These are phyloP conservation scores for Drosophila repletoides DNA, from an alignment of 1,140 invertebrate genomes.

Conservation along the genomic window DNA sequence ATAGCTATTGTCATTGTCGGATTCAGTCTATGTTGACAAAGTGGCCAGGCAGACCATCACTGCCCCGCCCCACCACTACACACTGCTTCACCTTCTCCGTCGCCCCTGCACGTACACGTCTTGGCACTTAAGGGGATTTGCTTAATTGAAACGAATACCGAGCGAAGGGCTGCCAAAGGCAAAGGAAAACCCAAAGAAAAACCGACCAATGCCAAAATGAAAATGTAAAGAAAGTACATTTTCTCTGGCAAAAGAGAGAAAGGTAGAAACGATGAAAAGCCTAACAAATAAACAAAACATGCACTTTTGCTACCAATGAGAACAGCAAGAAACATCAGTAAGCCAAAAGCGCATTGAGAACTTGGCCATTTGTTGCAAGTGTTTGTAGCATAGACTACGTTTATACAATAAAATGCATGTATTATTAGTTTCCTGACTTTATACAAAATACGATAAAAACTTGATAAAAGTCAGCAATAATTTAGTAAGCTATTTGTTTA, in stretches of 20 bases:
- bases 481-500: no score
- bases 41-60: no score
- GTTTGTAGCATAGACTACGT: no score
- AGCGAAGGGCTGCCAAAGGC: slow-evolving; percentile 39
- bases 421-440: no score
- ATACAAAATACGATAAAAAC: no score
- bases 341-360: slow-evolving; percentile 6
- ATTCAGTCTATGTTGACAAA: slow-evolving; percentile 71
- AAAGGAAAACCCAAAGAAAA: slow-evolving; percentile 19
- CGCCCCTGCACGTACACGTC: slow-evolving; percentile 62
- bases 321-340: slow-evolving; percentile 6
- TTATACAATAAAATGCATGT: no score
- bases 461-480: no score
- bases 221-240: slow-evolving; percentile 40
- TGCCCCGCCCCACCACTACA: neutral
- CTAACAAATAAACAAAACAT: slow-evolving; percentile 66
- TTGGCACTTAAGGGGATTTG: slow-evolving; percentile 80
- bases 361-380: slow-evolving; percentile 48
- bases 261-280: slow-evolving; percentile 32
- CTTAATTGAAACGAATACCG: slow-evolving; percentile 79
- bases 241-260: no score
- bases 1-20: slow-evolving; percentile 22
- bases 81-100: no score
- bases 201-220: slow-evolving; percentile 39
- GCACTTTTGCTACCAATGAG: slow-evolving; percentile 47